Percentiles rank a stretch among this genome's conserved stretches.
These are phyloP conservation scores for Dryococelus australis DNA, from an alignment of 2,888 invertebrate species.

Conservation along the genomic window DNA sequence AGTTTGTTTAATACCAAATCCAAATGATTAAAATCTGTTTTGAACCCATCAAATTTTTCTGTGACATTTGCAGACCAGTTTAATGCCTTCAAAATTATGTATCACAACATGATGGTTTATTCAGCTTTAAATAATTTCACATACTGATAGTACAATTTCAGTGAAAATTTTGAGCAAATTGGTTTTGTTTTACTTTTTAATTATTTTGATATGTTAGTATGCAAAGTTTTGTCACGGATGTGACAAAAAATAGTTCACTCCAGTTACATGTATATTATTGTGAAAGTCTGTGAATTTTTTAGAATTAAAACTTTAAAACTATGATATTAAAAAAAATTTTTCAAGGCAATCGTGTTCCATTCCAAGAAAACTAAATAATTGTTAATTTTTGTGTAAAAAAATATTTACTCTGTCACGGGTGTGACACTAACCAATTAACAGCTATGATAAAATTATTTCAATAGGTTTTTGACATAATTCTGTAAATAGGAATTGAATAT, in stretches of 20 bases:
- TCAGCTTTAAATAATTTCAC: not conserved
- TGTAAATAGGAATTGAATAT: not conserved
- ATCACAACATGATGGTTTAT: too few species aligned
- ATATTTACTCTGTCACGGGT: not conserved
- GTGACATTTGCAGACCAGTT: too few species aligned
- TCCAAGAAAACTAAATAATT: not conserved
- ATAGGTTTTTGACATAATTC: not conserved
- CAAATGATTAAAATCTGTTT: too few species aligned
- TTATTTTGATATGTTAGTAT: not conserved
- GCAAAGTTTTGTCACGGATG: too few species aligned
- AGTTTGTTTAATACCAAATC: too few species aligned
- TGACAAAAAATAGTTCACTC: not conserved
- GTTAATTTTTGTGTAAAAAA: not conserved
- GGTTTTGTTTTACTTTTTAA: not conserved
- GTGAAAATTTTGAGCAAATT: not conserved
- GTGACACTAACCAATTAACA: not conserved
- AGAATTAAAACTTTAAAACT: not conserved
- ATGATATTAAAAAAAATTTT: not conserved
- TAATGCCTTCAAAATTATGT: too few species aligned
- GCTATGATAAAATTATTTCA: not conserved
- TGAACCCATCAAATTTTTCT: too few species aligned
- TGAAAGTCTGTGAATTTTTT: not conserved
- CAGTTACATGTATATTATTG: not conserved
- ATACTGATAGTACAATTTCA: not conserved
- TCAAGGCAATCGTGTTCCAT: not conserved